phyloP scores from a whole-genome alignment of 2,113 vertebrate species.

The Puma concolor region DNA sequence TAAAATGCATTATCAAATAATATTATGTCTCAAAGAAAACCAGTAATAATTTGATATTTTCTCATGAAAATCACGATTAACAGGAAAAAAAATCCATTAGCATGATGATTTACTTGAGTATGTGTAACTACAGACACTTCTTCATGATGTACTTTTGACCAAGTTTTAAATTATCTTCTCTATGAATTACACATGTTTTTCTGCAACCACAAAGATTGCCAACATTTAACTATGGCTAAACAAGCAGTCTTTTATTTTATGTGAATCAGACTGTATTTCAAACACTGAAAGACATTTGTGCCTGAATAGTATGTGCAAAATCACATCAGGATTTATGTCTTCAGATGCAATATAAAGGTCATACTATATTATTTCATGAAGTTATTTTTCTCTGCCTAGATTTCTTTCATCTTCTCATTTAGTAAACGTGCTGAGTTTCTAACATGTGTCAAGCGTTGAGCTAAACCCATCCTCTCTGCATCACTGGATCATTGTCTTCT shows the following conservation, averaged over 20 bases:
- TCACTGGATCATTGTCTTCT: neutral
- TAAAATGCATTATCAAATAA: neutral
- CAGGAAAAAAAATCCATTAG: neutral
- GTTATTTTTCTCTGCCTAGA: neutral
- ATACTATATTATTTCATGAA: neutral
- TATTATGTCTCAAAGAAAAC: neutral
- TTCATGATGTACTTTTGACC: neutral
- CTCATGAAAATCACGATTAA: conserved; percentile 1
- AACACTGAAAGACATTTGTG: neutral
- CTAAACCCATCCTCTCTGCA: neutral
- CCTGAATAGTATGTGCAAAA: neutral
- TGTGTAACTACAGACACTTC: neutral
- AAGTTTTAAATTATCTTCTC: neutral
- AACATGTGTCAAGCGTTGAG: neutral
- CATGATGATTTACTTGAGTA: neutral
- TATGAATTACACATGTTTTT: neutral
- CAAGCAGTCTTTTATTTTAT: neutral
- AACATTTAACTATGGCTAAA: neutral
- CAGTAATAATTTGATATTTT: neutral
- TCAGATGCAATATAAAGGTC: neutral
- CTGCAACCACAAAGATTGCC: neutral
- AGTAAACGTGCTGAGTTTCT: neutral
- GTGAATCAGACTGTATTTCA: neutral
- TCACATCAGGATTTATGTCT: neutral
- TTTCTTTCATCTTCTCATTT: conserved; percentile 18